Base-by-base conservation (phyloP, 2,797 vertebrate genomes). In the Anas bahamensis region DNA sequence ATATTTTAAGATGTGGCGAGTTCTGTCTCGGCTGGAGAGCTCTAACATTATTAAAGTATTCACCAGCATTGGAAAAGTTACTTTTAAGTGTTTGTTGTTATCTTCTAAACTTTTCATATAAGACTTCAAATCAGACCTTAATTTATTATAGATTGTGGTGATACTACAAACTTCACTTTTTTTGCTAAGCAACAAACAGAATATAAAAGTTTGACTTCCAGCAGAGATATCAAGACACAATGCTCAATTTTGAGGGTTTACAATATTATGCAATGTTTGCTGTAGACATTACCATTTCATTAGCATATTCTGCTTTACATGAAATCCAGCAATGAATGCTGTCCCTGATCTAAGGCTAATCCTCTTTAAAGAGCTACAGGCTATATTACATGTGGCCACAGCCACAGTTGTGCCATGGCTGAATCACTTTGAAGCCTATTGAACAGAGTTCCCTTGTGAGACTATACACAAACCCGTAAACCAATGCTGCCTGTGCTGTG, bases 341-440 rank as follows among this genome's bases (percentile, higher is more conserved):
- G 93, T 89, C 92, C 84, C 95, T 92, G 87, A 96, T 79, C 96
- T 96, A 70, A 87, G 78, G 97, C 97, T 98, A 98, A 98, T 98
- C 98, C 98, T 97, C 97, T 97, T 97, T 97, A 97, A 98, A 98
- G 97, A 98, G 97, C 97, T 97, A 97, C 96, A 96, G 97, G 97
- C 97, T 95, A 94, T 89, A 95, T 97, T 97, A 98, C 97, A 97
- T 98, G 97, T 96, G 97, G 97, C 96, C 96, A 93, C 93, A 96
- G 97, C 95, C 90, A 96, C 41, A n/a, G 96, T 87, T 86, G 18
- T 66, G 95, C 96, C 96, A 81, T 21, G 57, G 77, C 95, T 88
- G 94, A 90, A 89, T 94, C 90, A 94, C 98, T 98, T 98, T 98
- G 97, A 98, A 98, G 97, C 92, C 86, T 91, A 91, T 85, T 90